Evolutionary conservation across 2,113 vertebrate genomes (phyloP), one percentile per base, ranked within the genome.

Genomic region (Tapirus terrestris): DNA sequence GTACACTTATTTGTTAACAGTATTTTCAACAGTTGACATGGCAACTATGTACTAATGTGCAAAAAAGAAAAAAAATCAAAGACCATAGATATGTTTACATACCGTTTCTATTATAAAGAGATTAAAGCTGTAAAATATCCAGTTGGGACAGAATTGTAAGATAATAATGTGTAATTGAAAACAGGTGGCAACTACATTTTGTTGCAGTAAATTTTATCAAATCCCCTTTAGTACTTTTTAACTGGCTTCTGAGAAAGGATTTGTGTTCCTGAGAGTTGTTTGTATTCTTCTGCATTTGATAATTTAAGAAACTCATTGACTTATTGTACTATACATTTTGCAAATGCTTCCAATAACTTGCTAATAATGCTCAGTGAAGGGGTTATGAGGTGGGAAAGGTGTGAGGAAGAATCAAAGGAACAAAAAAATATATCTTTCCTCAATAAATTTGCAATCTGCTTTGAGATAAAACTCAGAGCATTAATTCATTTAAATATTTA

Each of bases 271-370:
- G 23, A 90, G 72, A 72, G 31, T 81, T 85, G 45, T 60, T 77
- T 12, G 70, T 70, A 23, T 63, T 94, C 33, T 85, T n/a, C 56
- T 63, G n/a, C 18, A 51, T 80, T 77, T 75, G 56, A 81, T 51
- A 61, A 86, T 75, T 85, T 73, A 61, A 48, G 17, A 79, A 94
- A 63, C 67, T 92, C 23, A 80, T 81, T 91, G 51, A 96, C 92
- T 96, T 92, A 80, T 75, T 65, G n/a, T 45, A 45, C 45, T 61
- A 31, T 68, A 39, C 18, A 39, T 89, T 77, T 81, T 10, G 10
- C 36, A 60, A 79, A 45, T 93, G 25, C 53, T 90, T 53, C 31
- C 25, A 60, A 36, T 70, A 70, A 29, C 51, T 36, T 61, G 60
- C 29, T 76, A 39, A 53, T 65, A 77, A 70, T 48, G 36, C 10